A percentile compares a stretch with the other conserved stretches of the same genome.
Evolutionary conservation across 2,888 invertebrate genomes (phyloP).

Genomic region (Bruchidius siliquastri): DNA sequence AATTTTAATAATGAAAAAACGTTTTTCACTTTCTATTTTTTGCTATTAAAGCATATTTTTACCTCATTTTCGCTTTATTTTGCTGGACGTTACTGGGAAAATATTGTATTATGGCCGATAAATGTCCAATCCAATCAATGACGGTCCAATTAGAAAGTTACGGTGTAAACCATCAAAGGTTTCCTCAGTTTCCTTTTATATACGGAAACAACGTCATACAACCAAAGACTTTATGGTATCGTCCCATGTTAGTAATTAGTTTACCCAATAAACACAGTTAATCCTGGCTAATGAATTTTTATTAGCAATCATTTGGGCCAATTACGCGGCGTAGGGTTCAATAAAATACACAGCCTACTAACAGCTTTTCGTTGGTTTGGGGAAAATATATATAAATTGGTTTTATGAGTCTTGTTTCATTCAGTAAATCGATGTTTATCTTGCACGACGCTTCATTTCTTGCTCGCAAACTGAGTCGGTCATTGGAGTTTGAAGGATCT

Average conservation of each 20-base stretch:
- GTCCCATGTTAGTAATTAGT: neutral
- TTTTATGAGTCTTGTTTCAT: neutral
- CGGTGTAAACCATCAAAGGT: neutral
- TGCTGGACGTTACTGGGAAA: too few relatives aligned
- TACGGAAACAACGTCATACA: neutral
- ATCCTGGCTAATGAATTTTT: neutral
- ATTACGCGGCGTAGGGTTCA: neutral
- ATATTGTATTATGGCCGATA: neutral
- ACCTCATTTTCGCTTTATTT: too few relatives aligned
- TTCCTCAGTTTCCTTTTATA: neutral
- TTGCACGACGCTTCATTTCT: neutral
- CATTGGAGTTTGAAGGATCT: too few relatives aligned
- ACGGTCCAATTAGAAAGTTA: neutral
- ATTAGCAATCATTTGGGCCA: neutral
- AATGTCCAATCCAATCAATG: neutral
- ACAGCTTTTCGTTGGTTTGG: neutral
- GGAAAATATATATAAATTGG: neutral
- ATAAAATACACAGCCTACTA: neutral
- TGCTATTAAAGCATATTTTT: too few relatives aligned
- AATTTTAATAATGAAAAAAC: too few relatives aligned
- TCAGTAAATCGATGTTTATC: neutral
- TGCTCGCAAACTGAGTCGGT: neutral
- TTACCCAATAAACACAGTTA: neutral
- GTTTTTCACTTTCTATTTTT: too few relatives aligned
- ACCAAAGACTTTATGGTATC: neutral